Evolutionary conservation across 1,140 invertebrate species (phyloP).

Genomic region (Periplaneta americana): DNA sequence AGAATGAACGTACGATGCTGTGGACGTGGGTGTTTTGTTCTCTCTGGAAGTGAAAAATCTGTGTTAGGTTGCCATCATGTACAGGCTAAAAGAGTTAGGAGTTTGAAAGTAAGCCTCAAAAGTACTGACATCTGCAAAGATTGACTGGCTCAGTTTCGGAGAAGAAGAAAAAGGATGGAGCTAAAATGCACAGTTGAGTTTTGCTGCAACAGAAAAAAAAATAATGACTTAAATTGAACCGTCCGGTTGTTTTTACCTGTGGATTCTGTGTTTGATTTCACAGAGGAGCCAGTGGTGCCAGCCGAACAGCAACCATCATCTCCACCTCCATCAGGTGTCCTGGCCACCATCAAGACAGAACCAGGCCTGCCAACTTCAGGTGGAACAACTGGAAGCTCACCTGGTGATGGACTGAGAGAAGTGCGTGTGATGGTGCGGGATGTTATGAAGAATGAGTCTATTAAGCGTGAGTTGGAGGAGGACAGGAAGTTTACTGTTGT

Average conservation of each 20-base stretch:
- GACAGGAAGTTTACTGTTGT: slow-evolving; percentile 39
- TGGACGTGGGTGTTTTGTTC: not conserved
- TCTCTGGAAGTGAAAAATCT: not conserved
- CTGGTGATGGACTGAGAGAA: slow-evolving; percentile 21
- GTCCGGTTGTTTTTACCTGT: not conserved
- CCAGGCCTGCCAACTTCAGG: not conserved
- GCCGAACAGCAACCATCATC: not conserved
- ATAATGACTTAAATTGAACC: not conserved
- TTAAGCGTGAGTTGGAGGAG: slow-evolving; percentile 33
- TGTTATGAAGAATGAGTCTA: slow-evolving; percentile 20
- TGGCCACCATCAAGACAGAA: not conserved
- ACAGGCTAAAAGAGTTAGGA: not conserved
- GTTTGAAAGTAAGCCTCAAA: not conserved
- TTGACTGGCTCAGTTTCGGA: not conserved
- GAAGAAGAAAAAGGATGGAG: not conserved
- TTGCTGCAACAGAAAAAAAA: not conserved
- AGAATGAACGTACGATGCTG: not conserved
- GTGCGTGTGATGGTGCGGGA: slow-evolving; percentile 24
- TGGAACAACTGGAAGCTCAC: not conserved
- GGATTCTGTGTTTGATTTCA: not conserved
- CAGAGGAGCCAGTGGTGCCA: not conserved
- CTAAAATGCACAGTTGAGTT: not conserved
- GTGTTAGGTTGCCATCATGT: not conserved
- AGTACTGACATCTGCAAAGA: not conserved
- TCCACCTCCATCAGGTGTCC: not conserved